Evolutionary conservation across 2,113 vertebrate species (phyloP).

Genomic region (Ageneiosus marmoratus): DNA sequence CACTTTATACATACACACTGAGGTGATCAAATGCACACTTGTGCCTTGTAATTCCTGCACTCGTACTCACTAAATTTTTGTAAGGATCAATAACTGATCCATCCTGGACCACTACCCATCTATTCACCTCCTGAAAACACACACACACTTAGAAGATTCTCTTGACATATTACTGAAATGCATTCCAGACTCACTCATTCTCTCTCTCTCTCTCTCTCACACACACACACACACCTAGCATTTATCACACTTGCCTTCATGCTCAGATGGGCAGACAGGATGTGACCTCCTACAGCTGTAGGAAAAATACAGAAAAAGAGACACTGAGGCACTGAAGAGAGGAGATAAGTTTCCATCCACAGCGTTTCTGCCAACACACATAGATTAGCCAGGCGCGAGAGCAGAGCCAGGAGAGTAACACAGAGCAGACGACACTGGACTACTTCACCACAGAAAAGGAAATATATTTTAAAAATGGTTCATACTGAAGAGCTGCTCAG

Average conservation of each 20-base stretch:
- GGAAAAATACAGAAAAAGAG: conserved; percentile 31
- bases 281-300: conserved; percentile 50
- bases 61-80: neutral
- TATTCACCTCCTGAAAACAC: no score
- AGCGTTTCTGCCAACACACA: conserved; percentile 25
- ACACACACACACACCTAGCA: conserved; percentile 24
- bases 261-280: conserved; percentile 20
- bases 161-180: neutral
- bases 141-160: neutral
- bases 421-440: conserved; percentile 59
- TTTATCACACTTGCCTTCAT: conserved; percentile 24
- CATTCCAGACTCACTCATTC: neutral
- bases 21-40: neutral
- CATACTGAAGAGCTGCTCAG: conserved; percentile 87
- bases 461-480: conserved; percentile 96
- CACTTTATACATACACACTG: no score
- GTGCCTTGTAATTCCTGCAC: neutral
- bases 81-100: no score
- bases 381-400: conserved; percentile 5
- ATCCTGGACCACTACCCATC: no score
- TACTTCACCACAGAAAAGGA: conserved; percentile 97
- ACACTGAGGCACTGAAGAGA: neutral
- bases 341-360: conserved; percentile 40
- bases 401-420: conserved; percentile 8
- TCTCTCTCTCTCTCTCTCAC: no score